Conservation (phyloP, 1,140 invertebrate genomes). For the Galleria mellonella region DNA sequence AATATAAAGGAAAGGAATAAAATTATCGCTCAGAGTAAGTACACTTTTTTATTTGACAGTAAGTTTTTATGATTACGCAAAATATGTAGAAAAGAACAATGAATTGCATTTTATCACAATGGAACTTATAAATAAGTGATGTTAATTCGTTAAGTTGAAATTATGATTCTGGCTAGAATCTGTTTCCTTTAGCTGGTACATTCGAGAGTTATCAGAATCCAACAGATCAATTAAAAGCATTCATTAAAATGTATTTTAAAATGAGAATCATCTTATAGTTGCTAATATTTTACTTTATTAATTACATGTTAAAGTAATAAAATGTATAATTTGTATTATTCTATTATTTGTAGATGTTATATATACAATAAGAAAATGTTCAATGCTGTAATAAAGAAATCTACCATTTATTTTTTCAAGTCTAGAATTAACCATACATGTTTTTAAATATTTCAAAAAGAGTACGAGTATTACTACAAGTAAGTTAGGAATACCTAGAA, state of each 20-base stretch:
- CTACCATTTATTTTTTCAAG: no score
- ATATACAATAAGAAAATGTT: no score
- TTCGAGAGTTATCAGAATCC: conserved; percentile 31
- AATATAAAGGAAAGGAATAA: conserved; percentile 43
- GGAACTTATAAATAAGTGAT: conserved; percentile 15
- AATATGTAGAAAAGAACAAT: no score
- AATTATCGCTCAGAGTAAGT: conserved; percentile 32
- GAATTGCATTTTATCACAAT: no score
- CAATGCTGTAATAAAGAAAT: no score
- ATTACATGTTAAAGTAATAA: conserved; percentile 30
- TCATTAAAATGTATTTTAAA: conserved; percentile 35
- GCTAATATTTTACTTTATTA: conserved; percentile 26
- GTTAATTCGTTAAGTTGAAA: conserved; percentile 16
- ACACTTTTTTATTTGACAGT: conserved; percentile 6
- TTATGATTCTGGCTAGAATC: conserved; percentile 31
- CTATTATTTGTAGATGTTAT: no score
- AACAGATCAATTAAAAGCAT: conserved; percentile 46
- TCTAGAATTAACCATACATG: no score
- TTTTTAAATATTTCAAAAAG: no score
- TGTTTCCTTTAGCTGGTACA: conserved; percentile 29
- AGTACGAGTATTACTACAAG: no score
- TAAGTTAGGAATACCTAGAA: no score
- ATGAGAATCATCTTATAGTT: conserved; percentile 24
- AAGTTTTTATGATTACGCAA: no score
- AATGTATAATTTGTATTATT: conserved; percentile 26